Evolutionary conservation across 2,797 vertebrate species (phyloP), one percentile per base, ranked within the genome.

Genomic region (Bradypodion pumilum): DNA sequence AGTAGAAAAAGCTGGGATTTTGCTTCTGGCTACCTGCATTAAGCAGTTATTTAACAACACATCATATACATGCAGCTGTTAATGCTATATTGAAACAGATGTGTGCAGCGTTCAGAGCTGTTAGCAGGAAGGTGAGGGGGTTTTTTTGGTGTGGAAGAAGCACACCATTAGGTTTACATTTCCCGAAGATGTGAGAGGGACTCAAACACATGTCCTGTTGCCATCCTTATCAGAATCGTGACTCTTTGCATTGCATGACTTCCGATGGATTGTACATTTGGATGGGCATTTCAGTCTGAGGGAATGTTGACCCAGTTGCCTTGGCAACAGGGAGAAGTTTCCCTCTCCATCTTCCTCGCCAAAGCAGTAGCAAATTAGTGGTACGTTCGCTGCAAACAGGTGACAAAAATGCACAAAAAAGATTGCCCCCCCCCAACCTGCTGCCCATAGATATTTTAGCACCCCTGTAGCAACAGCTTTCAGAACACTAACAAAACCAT

Each of bases 271-370:
- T 35, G 73, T 21, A 56, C 73, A 52, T 56, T 52, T 32, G 72
- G 73, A 74, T n/a, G n/a, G 52, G n/a, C 49, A 56, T 52, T 46
- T 52, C n/a, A 35, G n/a, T 56, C 46, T 74, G 73, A n/a, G 9
- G 49, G 73, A 74, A 74, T 52, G 73, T 52, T 74, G 73, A 74
- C 73, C 72, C n/a, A 35, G 73, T 74, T 52, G 73, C 23, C 73
- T 74, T 74, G 73, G 73, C 73, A 74, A 74, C 73, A 56, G 73
- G 46, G 49, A 74, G 35, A n/a, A 52, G 27, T 74, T 49, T n/a
- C 72, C 37, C 42, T 37, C 25, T 70, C 37, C 44, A 1, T 56
- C 73, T 32, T 9, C 73, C 46, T 56, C n/a, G 13, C n/a, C 46
- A 49, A 49, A 74, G 46, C 16, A 23, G 7, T 46, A 74, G 46